Base-by-base conservation (phyloP, 23 tunicate species). In the Corella eumyota region DNA sequence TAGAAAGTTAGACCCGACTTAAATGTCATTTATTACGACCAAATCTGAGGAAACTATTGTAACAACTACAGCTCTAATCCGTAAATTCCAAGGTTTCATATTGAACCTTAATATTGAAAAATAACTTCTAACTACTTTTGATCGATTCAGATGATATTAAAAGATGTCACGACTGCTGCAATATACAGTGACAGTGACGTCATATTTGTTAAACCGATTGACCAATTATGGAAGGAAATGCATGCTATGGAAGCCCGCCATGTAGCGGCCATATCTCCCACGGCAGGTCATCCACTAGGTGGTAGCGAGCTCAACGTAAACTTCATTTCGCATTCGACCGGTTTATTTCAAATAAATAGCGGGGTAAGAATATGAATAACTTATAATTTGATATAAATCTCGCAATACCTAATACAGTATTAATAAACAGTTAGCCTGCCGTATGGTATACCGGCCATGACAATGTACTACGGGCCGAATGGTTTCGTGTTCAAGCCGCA, bases 121-220 rank as follows among this genome's bases (percentile, higher is more conserved):
- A n/a, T n/a, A n/a, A 40, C 15, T 40, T 40, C 13, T 40, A 40
- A 11, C 48, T 40, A 9, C 11, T 9, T 40, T 15, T 40, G 13
- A 40, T 40, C 15, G 20, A 36, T 69, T 26, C 56, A 85, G 96
- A 73, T 88, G 88, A 68, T 88, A 4, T 26, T 78, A n/a, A 48
- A 79, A 45, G 72, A 61, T 1, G 60, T 60, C 19, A 69, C 87
- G 23, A 58, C 60, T 49, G 93, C 93, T 51, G 98, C 93, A 21
- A 83, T 92, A 11, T 92, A 92, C 65, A 61, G 76, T 63, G 98
- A 92, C 51, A 81, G 85, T 54, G 98, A 92, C 71, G 93, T 92
- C 40, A 60, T 92, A 0, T 92, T 82, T 62, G 37, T 82, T 0
- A 83, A 83, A 71, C 87, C 98, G n/a, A 73, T 92, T 47, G 93